Evolutionary conservation across 1,140 invertebrate species (phyloP).

Genomic region (Dreissena polymorpha): DNA sequence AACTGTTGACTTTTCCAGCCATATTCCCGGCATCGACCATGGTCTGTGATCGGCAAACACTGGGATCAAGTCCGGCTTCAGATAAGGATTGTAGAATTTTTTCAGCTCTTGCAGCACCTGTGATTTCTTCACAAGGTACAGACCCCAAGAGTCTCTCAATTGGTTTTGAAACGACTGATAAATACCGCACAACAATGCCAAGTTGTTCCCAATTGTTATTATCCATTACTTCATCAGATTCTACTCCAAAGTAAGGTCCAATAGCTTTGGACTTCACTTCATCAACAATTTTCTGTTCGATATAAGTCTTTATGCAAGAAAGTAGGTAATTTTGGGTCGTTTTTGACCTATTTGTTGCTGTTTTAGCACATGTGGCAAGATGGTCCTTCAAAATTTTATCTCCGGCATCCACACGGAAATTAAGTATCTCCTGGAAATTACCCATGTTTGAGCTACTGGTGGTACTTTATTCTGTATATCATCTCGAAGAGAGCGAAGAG

Average conservation of each 20-base stretch:
- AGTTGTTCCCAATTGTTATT: slow-evolving; percentile 57
- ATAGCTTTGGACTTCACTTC: slow-evolving; percentile 46
- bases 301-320: slow-evolving; percentile 46
- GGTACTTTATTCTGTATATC: slow-evolving; percentile 24
- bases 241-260: slow-evolving; percentile 49
- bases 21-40: slow-evolving; percentile 60
- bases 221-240: slow-evolving; percentile 57
- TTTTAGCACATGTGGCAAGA: slow-evolving; percentile 47
- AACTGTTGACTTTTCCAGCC: slow-evolving; percentile 49
- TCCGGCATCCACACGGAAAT: slow-evolving; percentile 50
- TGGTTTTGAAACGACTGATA: slow-evolving; percentile 15
- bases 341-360: slow-evolving; percentile 57
- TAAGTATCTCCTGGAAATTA: slow-evolving; percentile 58
- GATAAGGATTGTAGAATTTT: slow-evolving; percentile 40
- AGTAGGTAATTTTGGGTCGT: slow-evolving; percentile 57
- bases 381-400: slow-evolving; percentile 51
- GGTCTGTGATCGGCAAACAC: slow-evolving; percentile 56
- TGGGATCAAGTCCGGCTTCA: slow-evolving; percentile 31
- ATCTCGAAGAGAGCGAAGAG: slow-evolving; percentile 35
- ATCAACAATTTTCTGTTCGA: slow-evolving; percentile 44
- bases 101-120: slow-evolving; percentile 39
- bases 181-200: slow-evolving; percentile 53
- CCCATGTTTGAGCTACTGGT: slow-evolving; percentile 45
- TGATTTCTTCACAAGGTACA: slow-evolving; percentile 55
- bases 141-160: slow-evolving; percentile 53